Conservation (phyloP, 2,888 invertebrate genomes). For the Xanthorhoe designata region DNA sequence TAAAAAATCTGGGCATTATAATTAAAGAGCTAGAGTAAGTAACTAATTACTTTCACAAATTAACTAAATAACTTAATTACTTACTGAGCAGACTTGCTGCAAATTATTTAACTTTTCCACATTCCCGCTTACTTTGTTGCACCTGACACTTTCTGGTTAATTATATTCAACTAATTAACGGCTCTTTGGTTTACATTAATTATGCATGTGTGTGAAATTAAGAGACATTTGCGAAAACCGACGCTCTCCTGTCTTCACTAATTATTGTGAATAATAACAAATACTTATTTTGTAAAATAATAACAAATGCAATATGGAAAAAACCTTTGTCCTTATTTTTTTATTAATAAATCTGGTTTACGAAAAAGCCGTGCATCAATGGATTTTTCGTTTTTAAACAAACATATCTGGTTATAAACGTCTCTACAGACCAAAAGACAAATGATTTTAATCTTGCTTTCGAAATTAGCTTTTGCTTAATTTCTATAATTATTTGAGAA, state of each 20-base stretch:
- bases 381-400: too few relatives aligned
- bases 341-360: too few relatives aligned
- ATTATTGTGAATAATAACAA: too few relatives aligned
- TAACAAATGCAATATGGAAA: too few relatives aligned
- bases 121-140: conserved; percentile 2
- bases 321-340: too few relatives aligned
- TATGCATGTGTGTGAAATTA: background rate
- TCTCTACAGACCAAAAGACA: conserved; percentile 4
- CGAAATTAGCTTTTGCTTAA: conserved; percentile 7
- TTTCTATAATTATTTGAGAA: too few relatives aligned
- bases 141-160: conserved; percentile 7
- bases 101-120: background rate
- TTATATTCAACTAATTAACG: conserved; percentile 1
- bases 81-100: background rate
- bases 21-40: background rate
- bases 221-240: background rate
- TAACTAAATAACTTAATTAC: background rate
- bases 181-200: background rate
- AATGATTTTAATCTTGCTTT: conserved; percentile 20
- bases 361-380: too few relatives aligned
- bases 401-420: background rate
- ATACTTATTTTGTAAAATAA: too few relatives aligned
- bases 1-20: too few relatives aligned
- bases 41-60: background rate
- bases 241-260: too few relatives aligned